Base-by-base conservation (phyloP, 2,113 vertebrate species). In the Petrocephalus zakoni region DNA sequence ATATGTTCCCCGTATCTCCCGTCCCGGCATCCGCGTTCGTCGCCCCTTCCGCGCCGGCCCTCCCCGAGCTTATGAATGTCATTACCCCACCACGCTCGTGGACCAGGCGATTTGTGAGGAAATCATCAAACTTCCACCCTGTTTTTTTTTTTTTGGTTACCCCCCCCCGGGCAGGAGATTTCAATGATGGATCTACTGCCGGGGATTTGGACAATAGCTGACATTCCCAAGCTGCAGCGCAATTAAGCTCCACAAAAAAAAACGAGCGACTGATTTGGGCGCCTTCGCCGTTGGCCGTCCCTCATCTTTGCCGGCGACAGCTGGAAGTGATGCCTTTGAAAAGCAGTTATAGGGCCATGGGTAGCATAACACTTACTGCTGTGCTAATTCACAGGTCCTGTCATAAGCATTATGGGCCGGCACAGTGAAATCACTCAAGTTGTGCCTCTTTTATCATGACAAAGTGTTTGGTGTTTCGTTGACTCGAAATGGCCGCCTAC, bases 1-100 rank as follows among this genome's bases (percentile, higher is more conserved):
- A 90, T 90, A 29, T 86, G 52, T 91, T 78, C 87, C 37, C 78
- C 42, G 9, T 29, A 68, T 68, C 61, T 68, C 61, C 25, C 10
- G 25, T 29, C 61, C 61, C 61, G 25, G 61, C 25, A 10, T 68
- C 61, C 61, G 25, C 61, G 85, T 87, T 85, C 90, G 86, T 81
- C 29, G 68, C 81, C 61, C 22, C 61, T 89, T 85, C 29, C 61
- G 13, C 34, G 46, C 17, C 17, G 15, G 25, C 52, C 83, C 22
- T 83, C 53, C 29, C 42, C 15, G 49, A 84, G 42, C 88, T 88
- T 34, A 85, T 64, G 78, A 88, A 88, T 88, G 55, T 84, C 47
- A 82, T 89, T 83, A 86, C 83, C 42, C 61, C 61, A 61, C 85
- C 25, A 34, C 15, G 42, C 55, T 46, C 21, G 42, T 10, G n/a